Percentiles rank a stretch among this genome's conserved stretches.
phyloP scores from a whole-genome alignment of 2,113 vertebrate genomes.

The Ciconia stormi region DNA sequence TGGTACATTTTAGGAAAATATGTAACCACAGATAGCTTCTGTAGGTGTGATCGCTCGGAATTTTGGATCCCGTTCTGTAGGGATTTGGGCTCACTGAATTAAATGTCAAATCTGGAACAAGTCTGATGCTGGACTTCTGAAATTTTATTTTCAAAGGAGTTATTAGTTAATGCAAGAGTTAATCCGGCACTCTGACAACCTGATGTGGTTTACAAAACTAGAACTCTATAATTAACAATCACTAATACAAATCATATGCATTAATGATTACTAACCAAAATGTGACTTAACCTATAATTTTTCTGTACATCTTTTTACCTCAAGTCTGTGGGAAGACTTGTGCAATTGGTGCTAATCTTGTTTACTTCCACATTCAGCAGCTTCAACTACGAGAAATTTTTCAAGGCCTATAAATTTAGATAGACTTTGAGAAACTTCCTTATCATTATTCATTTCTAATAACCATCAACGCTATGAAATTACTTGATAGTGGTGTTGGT shows the following conservation, averaged over 20 bases:
- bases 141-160: not conserved
- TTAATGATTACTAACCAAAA: not conserved
- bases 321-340: not conserved
- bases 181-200: not conserved
- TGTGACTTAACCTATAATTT: not conserved
- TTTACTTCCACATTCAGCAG: not conserved
- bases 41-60: not conserved
- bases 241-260: not conserved
- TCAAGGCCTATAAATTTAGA: not conserved
- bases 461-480: not conserved
- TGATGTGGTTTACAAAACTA: not conserved
- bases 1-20: not conserved
- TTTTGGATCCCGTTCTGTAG: not conserved
- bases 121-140: not conserved
- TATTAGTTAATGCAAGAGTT: not conserved
- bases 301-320: not conserved
- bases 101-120: not conserved
- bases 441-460: not conserved
- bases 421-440: not conserved
- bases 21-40: not conserved
- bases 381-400: not conserved
- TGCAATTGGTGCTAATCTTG: not conserved
- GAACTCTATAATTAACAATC: not conserved
- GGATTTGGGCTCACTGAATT: not conserved
- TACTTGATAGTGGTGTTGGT: not conserved